These are phyloP conservation scores for Squalus acanthias DNA, from an alignment of 2,797 vertebrate species.

Conservation along the genomic window DNA sequence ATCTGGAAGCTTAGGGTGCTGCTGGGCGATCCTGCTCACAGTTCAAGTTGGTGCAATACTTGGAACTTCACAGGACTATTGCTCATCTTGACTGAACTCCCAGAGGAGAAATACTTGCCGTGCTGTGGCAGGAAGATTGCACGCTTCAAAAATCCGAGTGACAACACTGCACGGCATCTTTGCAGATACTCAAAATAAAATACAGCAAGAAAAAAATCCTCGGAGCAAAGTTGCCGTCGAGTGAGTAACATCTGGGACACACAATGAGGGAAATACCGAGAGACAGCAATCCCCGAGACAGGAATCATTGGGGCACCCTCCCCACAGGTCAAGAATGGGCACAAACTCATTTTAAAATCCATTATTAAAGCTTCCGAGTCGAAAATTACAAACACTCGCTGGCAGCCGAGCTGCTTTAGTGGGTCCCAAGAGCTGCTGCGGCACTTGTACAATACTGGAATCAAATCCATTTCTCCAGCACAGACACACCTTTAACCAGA, in stretches of 20 bases:
- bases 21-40: background rate
- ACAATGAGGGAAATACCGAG: background rate
- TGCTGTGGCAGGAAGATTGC: background rate
- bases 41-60: background rate
- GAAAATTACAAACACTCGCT: conserved; percentile 10
- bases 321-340: background rate
- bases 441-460: background rate
- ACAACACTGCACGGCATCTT: background rate
- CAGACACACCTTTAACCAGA: background rate
- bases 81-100: background rate
- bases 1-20: background rate
- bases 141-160: background rate
- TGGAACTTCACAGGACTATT: background rate
- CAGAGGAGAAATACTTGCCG: background rate
- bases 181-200: background rate
- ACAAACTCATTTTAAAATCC: background rate
- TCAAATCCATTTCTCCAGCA: conserved; percentile 18
- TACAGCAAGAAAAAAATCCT: background rate
- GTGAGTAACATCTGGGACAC: background rate
- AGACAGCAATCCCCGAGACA: background rate
- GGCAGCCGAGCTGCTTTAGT: background rate
- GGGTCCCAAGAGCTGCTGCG: background rate
- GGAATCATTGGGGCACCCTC: background rate
- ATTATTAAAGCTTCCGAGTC: background rate
- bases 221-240: background rate